These are phyloP conservation scores for Holcopasites calliopsidis DNA, from an alignment of 1,140 invertebrate species.

Conservation along the genomic window DNA sequence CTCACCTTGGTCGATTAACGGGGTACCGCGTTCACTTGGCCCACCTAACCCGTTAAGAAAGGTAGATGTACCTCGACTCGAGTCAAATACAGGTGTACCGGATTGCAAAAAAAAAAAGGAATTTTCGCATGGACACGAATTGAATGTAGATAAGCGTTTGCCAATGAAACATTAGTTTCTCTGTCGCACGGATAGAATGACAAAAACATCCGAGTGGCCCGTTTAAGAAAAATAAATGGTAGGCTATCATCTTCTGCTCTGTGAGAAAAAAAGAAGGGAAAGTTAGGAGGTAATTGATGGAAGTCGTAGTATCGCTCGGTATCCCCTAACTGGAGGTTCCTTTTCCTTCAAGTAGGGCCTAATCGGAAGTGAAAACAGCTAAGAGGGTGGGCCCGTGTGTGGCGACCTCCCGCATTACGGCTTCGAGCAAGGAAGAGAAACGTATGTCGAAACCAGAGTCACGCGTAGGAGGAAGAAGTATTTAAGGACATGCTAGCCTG, in stretches of 20 bases:
- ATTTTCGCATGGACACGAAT: too few species aligned
- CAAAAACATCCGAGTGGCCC: background rate
- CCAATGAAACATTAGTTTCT: too few species aligned
- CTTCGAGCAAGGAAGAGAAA: background rate
- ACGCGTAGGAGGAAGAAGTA: conserved; percentile 10
- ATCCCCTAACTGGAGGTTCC: background rate
- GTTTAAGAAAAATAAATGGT: background rate
- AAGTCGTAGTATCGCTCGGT: conserved; percentile 9
- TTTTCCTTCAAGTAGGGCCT: conserved; percentile 6
- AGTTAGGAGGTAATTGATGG: conserved; percentile 5
- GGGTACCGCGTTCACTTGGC: background rate
- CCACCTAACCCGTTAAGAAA: background rate
- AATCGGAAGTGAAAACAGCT: conserved; percentile 37
- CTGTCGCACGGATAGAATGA: too few species aligned
- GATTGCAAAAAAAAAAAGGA: too few species aligned
- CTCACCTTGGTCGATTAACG: conserved; percentile 4
- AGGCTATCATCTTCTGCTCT: too few species aligned
- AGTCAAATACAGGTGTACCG: too few species aligned
- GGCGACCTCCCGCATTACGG: conserved; percentile 48
- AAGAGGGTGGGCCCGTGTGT: conserved; percentile 31
- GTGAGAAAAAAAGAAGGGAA: background rate
- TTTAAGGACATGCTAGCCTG: conserved; percentile 46
- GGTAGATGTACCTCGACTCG: background rate
- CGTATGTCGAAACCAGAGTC: conserved; percentile 47
- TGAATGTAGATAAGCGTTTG: too few species aligned